Evolutionary conservation across 2,888 invertebrate species (phyloP), one percentile per base, ranked within the genome.

Genomic region (Flexamia atlantica): DNA sequence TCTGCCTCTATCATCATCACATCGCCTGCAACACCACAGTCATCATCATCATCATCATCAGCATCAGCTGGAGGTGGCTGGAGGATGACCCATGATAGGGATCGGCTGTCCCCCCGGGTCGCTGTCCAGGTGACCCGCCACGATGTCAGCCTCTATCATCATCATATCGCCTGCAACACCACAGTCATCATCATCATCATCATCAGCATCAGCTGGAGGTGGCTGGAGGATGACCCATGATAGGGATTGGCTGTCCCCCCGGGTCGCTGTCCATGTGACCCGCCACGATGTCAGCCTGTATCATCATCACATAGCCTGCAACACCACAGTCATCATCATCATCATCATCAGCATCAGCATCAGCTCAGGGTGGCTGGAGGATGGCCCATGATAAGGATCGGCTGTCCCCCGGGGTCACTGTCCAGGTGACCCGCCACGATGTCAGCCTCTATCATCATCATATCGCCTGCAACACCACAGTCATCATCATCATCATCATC

Each of bases 71-170:
- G n/a, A n/a, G n/a, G n/a, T n/a, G 0, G 90, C 90, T 0, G 97
- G 97, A 0, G 97, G 96, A 90, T 97, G 97, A 0, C 94, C 97
- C 97, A 98, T 97, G 60, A 98, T 93, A 0, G 98, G 97, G 10
- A 92, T 88, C 12, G 92, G 88, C 17, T 91, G 90, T 3, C 91
- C 91, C 9, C 89, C 89, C 0, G 90, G 89, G 0, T 87, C 89
- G 25, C 92, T 92, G 14, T 87, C 89, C 64, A 94, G 84, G 46
- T 90, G 92, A 17, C 97, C 96, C 81, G 96, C 88, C 7, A 95
- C 92, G 36, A 98, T 93, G 89, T 98, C 98, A 0, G 96, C 97
- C 91, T 98, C 97, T 84, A 98, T 91, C 95, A 97, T 97, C 90
- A 94, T 93, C 46, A 94, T 90, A 9, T 70, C 30, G 9, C 82